A percentile compares a stretch with the other conserved stretches of the same genome.
phyloP scores from a whole-genome alignment of 2,888 invertebrate genomes.

The Meta bourneti region DNA sequence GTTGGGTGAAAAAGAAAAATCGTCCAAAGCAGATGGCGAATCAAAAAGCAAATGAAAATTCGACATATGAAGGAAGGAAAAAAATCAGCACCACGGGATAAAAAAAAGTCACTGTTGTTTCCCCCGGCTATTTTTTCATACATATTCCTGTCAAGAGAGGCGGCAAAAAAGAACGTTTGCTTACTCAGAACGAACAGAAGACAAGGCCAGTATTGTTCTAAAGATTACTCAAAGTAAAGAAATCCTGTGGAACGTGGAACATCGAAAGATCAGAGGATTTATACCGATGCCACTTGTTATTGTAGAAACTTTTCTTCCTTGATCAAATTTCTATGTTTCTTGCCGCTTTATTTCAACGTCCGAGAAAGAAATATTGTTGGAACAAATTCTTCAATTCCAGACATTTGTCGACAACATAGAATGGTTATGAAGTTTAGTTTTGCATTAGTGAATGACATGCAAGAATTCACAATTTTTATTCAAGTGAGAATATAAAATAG shows the following conservation, averaged over 20 bases:
- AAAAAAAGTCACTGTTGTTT: neutral
- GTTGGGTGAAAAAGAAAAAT: slow-evolving; percentile 6
- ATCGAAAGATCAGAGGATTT: slow-evolving; percentile 51
- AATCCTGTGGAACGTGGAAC: slow-evolving; percentile 12
- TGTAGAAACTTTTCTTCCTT: slow-evolving; percentile 6
- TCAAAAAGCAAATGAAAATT: slow-evolving; percentile 48
- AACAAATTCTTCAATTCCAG: neutral
- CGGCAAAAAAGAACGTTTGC: slow-evolving; percentile 10
- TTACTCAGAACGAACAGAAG: slow-evolving; percentile 14
- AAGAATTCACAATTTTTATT: no score
- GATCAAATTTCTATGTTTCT: slow-evolving; percentile 25
- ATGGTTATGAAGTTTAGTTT: no score
- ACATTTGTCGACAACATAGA: no score
- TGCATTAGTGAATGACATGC: no score
- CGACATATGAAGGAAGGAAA: neutral
- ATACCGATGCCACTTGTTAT: slow-evolving; percentile 38
- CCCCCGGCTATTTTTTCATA: neutral
- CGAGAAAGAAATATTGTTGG: neutral
- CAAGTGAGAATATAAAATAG: no score
- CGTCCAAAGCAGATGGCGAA: slow-evolving; percentile 32
- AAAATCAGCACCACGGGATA: neutral
- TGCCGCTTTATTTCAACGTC: neutral
- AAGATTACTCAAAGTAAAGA: slow-evolving; percentile 32
- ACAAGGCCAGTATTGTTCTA: slow-evolving; percentile 53
- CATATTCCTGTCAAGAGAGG: slow-evolving; percentile 1